Conservation (phyloP, 2,113 vertebrate species). For the Chamaetylas fuelleborni region DNA sequence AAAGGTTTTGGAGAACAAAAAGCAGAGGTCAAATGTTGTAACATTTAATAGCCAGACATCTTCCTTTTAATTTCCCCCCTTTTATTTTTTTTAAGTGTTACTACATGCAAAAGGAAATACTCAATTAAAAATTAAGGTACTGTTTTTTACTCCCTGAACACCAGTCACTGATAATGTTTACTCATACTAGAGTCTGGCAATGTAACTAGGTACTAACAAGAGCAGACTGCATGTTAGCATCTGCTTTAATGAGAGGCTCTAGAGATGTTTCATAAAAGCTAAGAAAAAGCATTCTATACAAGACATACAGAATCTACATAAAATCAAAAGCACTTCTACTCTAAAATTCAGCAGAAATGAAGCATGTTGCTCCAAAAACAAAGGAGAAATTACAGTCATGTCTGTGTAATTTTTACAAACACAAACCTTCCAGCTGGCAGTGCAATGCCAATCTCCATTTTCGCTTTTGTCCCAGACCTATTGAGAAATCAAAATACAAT, state of each 20-base stretch:
- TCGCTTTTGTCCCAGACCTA: slow-evolving; percentile 99
- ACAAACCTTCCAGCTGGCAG: slow-evolving; percentile 97
- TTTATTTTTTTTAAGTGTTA: neutral
- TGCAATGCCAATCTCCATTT: slow-evolving; percentile 95
- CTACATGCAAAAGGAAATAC: neutral
- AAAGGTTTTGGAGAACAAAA: neutral
- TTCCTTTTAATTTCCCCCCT: rapidly evolving
- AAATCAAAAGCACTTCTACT: neutral
- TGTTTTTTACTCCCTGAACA: neutral
- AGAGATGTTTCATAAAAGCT: neutral
- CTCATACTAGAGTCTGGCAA: neutral
- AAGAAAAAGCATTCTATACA: neutral
- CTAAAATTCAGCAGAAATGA: neutral
- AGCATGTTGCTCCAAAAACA: neutral
- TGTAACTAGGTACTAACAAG: neutral
- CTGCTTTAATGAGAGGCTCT: neutral
- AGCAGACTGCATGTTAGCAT: neutral
- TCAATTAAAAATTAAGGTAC: neutral
- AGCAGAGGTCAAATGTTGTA: neutral
- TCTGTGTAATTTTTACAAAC: neutral
- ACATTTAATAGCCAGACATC: neutral
- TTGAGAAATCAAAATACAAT: slow-evolving; percentile 27
- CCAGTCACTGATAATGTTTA: neutral
- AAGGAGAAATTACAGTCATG: neutral
- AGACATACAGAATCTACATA: neutral